A percentile compares a stretch with the other conserved stretches of the same genome.
Evolutionary conservation across 2,797 vertebrate genomes (phyloP).

Genomic region (Myotis vivesi): DNA sequence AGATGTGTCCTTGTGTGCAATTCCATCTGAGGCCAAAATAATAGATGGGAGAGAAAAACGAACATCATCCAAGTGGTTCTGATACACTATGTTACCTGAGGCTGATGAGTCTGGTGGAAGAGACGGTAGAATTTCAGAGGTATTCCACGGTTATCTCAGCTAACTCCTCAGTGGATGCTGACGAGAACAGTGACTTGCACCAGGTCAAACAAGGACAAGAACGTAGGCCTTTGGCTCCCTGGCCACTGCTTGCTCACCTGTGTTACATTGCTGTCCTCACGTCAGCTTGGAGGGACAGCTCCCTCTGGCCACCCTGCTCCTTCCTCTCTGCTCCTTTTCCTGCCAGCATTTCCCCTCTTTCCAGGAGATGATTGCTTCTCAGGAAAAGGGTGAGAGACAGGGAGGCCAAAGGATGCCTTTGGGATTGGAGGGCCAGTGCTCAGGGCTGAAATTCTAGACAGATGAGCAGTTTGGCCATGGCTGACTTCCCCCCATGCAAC

Average conservation of each 20-base stretch:
- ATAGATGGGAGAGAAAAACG: background rate
- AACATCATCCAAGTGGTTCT: background rate
- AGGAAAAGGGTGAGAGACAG: background rate
- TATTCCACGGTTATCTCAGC: background rate
- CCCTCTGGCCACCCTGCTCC: background rate
- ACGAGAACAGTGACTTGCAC: background rate
- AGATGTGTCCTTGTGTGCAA: background rate
- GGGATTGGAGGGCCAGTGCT: background rate
- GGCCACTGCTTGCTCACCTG: background rate
- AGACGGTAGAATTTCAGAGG: background rate
- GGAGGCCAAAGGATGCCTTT: background rate
- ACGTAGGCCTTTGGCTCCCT: background rate
- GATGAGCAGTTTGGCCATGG: background rate
- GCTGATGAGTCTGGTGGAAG: background rate
- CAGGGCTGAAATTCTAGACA: background rate
- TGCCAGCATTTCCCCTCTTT: background rate
- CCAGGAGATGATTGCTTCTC: background rate
- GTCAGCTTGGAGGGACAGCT: background rate
- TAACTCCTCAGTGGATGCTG: background rate
- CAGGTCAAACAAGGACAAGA: background rate
- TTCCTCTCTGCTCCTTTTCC: background rate
- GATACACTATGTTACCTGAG: background rate
- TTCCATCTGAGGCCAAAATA: background rate
- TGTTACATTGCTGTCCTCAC: background rate
- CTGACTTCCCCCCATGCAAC: background rate